phyloP scores from a whole-genome alignment of 2,797 vertebrate species.

The Miichthys miiuy region DNA sequence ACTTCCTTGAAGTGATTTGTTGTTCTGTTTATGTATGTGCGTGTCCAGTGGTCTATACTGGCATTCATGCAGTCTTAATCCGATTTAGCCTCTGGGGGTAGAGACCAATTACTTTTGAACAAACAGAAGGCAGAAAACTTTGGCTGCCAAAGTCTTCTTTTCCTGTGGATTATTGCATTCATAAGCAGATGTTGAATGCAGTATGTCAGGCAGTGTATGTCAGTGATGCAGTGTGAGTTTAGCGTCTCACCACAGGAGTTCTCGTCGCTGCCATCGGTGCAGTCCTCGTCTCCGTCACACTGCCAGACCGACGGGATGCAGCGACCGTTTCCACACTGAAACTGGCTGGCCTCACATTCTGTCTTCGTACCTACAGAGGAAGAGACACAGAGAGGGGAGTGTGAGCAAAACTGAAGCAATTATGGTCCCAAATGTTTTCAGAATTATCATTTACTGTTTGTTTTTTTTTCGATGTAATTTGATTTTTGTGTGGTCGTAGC shows the following conservation, averaged over 20 bases:
- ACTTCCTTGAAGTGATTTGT: not conserved
- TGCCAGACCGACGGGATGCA: constrained; percentile 96
- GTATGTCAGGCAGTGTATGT: not conserved
- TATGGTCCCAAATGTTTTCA: not conserved
- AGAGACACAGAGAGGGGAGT: not conserved
- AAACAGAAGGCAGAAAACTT: too few species aligned
- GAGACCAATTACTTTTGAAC: too few species aligned
- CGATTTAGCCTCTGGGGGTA: too few species aligned
- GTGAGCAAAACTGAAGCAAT: not conserved
- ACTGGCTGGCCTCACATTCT: constrained; percentile 93
- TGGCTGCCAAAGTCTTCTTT: too few species aligned
- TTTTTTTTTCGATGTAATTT: not conserved
- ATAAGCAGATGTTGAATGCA: not conserved
- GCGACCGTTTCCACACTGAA: constrained; percentile 95
- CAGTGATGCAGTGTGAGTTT: not conserved
- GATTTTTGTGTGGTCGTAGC: not conserved
- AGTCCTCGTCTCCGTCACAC: constrained; percentile 97
- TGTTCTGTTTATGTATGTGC: not conserved
- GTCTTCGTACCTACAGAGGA: constrained; percentile 83
- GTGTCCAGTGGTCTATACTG: not conserved
- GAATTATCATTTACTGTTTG: not conserved
- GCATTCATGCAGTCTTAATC: not conserved
- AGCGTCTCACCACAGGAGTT: constrained; percentile 91
- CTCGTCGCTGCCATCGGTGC: constrained; percentile 94
- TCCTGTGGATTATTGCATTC: too few species aligned